Base-by-base conservation (phyloP, 2,113 vertebrate genomes). In the Xiphophorus maculatus region DNA sequence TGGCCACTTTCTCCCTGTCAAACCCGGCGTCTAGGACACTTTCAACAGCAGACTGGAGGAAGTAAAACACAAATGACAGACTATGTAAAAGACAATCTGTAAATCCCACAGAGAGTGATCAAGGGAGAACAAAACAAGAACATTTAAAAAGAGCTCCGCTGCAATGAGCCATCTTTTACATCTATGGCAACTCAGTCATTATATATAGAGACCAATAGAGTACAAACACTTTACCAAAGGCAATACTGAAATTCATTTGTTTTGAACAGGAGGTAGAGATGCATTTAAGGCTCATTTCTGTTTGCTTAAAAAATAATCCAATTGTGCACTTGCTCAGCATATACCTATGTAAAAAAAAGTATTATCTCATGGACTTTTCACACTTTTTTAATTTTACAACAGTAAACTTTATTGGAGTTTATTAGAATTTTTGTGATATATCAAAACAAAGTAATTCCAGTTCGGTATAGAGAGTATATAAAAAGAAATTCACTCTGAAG, bases 11-110 rank as follows among this genome's bases (percentile, higher is more conserved):
- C 44, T 93, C 30, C 17, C 82, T 4, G 0, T 99, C 94, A 19
- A 97, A 93, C 0, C 29, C 13, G 3, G 90, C 93, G 2, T 90
- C 86, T 81, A 93, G 92, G 51, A 97, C 90, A 67, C 89, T 94
- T 91, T 97, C 94, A 42, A 97, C 96, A 0, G 96, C 96, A 82
- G 95, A 88, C 98, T 99, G 91, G 9, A 79, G 12, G 61, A 14
- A 51, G 29, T 22, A 64, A 58, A 68, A 65, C 60, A 27, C 71
- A 19, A 25, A 19, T 61, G 14, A 58, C 14, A 69, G 29, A 65
- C 58, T 60, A 4, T 3, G 17, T 42, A 64, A 67, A 40, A 29
- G 5, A 63, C 2, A 13, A 25, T 28, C 15, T 73, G 30, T 8
- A 62, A 71, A 17, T 44, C 12, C 80, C 2, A 10, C 0, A 42